phyloP scores from a whole-genome alignment of 2,888 invertebrate genomes.

The Lepidochitona cinerea region DNA sequence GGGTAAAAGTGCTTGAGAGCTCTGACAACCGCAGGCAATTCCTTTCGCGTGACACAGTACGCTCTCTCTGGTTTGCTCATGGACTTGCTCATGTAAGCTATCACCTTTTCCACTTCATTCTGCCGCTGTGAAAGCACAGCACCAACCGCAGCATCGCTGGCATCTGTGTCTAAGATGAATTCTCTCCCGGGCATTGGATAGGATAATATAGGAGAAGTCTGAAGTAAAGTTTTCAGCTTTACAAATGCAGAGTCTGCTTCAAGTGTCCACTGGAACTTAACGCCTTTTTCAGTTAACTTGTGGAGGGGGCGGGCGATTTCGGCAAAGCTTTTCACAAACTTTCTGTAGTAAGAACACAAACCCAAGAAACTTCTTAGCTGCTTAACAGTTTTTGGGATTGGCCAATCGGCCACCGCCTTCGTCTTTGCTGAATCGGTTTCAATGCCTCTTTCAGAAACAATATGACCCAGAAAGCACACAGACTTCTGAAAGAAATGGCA shows the following conservation, averaged over 20 bases:
- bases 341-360: not conserved
- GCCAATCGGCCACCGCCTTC: not conserved
- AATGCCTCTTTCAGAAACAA: too few species aligned
- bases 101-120: not conserved
- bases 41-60: not conserved
- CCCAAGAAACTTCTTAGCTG: not conserved
- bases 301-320: not conserved
- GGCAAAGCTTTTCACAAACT: not conserved
- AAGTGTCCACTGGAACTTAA: not conserved
- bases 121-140: not conserved
- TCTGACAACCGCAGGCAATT: not conserved
- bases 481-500: too few species aligned
- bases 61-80: not conserved
- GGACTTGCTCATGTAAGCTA: not conserved
- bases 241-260: not conserved
- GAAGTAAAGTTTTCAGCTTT: not conserved
- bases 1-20: too few species aligned
- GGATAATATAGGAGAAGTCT: not conserved
- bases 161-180: not conserved
- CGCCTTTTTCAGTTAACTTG: not conserved
- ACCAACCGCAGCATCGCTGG: not conserved
- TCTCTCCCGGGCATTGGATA: not conserved
- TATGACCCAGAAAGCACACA: too few species aligned
- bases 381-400: not conserved
- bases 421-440: slow-evolving; percentile 11